Evolutionary conservation across 1,140 invertebrate genomes (phyloP), one percentile per base, ranked within the genome.

Genomic region (Orchestia grillus): DNA sequence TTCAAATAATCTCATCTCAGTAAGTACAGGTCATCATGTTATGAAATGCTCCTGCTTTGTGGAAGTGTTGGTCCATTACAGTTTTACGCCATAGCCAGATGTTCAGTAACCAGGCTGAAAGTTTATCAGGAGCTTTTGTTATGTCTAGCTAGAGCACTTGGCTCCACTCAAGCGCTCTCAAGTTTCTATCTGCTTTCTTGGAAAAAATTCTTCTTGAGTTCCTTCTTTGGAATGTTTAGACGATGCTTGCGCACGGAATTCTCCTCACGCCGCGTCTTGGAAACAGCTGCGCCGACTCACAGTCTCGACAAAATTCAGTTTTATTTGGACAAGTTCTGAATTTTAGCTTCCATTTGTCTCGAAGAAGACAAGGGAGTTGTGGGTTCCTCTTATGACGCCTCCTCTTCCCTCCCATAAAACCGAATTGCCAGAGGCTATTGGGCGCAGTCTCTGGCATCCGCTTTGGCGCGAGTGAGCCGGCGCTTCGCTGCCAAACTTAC

Each of bases 361-460:
- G 88, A 41, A 90, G 88, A 41, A 90, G 88, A 90, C 88, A 90
- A 90, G 88, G 42, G 88, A 90, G 41, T 90, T 90, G 88, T 90
- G 88, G 88, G 88, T 90, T 90, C 43, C 88, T 90, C 88, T 90
- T 90, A 90, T 90, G 88, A 90, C 88, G 88, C 88, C 88, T 90
- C 88, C 41, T 42, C 36, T 41, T 41, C n/a, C 11, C 4, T 15
- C n/a, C 88, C 88, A 90, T 90, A 90, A 90, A 90, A 90, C 88
- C 88, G 88, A 90, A 90, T 90, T 90, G 88, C 88, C 88, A 90
- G 62, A 77, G 88, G 88, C 88, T 42, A 90, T 90, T 90, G 88
- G 88, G 43, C 88, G 88, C 88, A 90, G 36, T 90, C 88, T 41
- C 87, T 87, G 36, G 41, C 88, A 42, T 90, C 88, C 88, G 41